Base-by-base conservation (phyloP, 1,140 invertebrate species). In the Spodoptera litura region DNA sequence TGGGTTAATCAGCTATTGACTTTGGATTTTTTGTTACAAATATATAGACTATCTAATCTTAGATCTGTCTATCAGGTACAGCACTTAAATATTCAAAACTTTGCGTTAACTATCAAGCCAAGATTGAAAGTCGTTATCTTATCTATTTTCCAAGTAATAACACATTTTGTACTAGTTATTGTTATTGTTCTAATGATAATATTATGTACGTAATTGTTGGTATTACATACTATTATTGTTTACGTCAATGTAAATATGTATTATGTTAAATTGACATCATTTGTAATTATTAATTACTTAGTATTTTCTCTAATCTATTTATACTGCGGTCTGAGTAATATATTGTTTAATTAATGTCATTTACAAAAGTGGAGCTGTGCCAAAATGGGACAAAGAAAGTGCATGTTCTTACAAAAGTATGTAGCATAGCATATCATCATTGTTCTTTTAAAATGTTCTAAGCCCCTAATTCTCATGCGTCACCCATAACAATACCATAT, bases 1-100 rank as follows among this genome's bases (percentile, higher is more conserved):
- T n/a, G n/a, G n/a, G n/a, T n/a, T n/a, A 78, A 78, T 78, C 76
- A 71, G 64, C 13, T 71, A 71, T 71, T 71, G 68, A 71, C 68
- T 71, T 55, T 71, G 25, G 55, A 52, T 71, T 71, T 20, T 70
- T 71, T 52, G 55, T n/a, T 12, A 66, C 62, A 66, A 51, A 55
- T 27, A 35, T 4, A 15, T 35, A 11, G 8, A 3, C 35, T 56
- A 73, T 75, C 56, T 75, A 31, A 75, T 75, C 72, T 59, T 12
- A 6, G 4, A 73, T 59, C 71, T 58, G 55, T 72, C 31, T 72
- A 58, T 58, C 31, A 49, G n/a, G 44, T 55, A 73, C 35, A 66
- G 13, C 55, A 58, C 25, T 62, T 35, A 62, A 35, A 35, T 44
- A 44, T 44, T 44, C 11, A 51, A 71, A 71, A 71, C 10, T 70